Evolutionary conservation across 2,888 invertebrate genomes (phyloP).

Genomic region (Tridacna gigas): DNA sequence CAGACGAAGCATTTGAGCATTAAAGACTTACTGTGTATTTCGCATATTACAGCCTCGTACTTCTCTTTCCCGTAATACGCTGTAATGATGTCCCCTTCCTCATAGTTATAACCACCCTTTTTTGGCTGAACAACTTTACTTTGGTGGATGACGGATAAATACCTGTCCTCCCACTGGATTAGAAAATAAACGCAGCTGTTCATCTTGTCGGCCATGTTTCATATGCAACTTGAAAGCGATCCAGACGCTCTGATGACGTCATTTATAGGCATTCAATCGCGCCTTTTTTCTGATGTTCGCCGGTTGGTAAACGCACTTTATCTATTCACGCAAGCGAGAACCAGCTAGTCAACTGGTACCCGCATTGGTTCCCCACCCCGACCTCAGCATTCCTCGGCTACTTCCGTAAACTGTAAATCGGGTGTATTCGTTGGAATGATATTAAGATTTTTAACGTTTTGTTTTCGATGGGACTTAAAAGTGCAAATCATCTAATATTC

Average conservation of each 20-base stretch:
- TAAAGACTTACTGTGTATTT: background rate
- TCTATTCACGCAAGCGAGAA: constrained; percentile 7
- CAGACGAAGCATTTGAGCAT: background rate
- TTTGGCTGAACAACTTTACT: background rate
- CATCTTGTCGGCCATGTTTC: background rate
- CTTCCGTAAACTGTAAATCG: too few species aligned
- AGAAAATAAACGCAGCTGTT: constrained; percentile 1
- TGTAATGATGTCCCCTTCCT: background rate
- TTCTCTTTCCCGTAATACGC: background rate
- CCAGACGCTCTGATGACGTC: background rate
- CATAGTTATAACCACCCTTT: background rate
- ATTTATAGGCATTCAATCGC: background rate
- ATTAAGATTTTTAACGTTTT: too few species aligned
- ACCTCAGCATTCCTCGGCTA: too few species aligned
- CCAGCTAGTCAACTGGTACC: background rate
- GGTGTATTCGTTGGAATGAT: too few species aligned
- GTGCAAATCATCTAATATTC: too few species aligned
- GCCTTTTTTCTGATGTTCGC: constrained; percentile 1
- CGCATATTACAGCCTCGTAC: background rate
- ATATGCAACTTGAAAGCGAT: background rate
- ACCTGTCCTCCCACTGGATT: constrained; percentile 7
- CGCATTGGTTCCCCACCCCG: too few species aligned
- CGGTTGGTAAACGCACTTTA: constrained; percentile 1
- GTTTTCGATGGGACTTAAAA: too few species aligned
- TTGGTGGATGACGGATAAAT: background rate